phyloP scores from a whole-genome alignment of 2,888 invertebrate species.

The Prosapia bicincta region DNA sequence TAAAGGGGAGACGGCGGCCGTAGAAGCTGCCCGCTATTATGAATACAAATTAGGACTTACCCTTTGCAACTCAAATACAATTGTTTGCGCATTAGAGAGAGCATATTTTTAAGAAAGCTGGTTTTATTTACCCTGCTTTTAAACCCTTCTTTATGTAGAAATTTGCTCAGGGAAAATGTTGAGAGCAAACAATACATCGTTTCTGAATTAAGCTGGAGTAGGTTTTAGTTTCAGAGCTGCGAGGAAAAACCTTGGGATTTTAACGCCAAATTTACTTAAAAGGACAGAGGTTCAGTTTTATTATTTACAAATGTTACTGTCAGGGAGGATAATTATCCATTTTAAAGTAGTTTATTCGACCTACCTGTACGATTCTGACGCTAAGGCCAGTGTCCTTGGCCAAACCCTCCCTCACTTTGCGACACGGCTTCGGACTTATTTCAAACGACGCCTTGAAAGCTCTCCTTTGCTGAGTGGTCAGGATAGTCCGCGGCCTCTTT shows the following conservation, averaged over 20 bases:
- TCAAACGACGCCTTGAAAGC: conserved; percentile 85
- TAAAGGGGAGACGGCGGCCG: not conserved
- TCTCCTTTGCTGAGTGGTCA: conserved; percentile 76
- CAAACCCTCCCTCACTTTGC: conserved; percentile 75
- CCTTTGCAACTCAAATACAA: not conserved
- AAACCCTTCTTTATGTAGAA: not conserved
- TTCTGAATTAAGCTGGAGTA: no score
- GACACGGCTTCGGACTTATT: conserved; percentile 77
- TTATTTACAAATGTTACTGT: no score
- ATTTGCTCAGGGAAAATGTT: not conserved
- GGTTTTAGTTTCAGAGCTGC: no score
- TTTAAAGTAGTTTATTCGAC: not conserved
- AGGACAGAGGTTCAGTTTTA: no score
- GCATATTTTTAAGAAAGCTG: not conserved
- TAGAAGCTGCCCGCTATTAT: not conserved
- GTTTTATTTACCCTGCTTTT: not conserved
- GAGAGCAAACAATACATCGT: not conserved
- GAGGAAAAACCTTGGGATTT: no score
- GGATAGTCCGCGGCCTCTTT: conserved; percentile 76
- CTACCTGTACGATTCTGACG: conserved; percentile 78
- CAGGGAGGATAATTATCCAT: no score
- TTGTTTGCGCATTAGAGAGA: not conserved
- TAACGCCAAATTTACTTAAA: no score
- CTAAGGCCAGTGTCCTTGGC: conserved; percentile 83
- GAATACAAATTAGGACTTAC: not conserved